Evolutionary conservation across 2,113 vertebrate species (phyloP).

Genomic region (Lathamus discolor): DNA sequence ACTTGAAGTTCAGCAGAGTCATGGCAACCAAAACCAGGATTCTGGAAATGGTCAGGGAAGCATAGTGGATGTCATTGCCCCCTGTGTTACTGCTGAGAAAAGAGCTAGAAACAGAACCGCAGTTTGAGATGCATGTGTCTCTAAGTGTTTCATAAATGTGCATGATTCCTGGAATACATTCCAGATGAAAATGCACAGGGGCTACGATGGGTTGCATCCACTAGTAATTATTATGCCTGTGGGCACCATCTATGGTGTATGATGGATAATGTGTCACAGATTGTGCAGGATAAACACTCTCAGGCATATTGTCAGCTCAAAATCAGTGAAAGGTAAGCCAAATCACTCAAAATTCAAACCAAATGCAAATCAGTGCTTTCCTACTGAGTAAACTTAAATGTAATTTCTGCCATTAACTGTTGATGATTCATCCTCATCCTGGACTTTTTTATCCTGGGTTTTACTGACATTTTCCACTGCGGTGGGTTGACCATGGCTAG

Average conservation of each 20-base stretch:
- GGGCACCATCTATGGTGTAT: neutral
- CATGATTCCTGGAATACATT: neutral
- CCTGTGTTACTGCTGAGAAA: neutral
- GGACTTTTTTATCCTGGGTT: neutral
- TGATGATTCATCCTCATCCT: conserved; percentile 12
- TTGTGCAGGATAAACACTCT: neutral
- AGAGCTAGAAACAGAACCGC: neutral
- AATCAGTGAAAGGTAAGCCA: neutral
- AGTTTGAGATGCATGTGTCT: neutral
- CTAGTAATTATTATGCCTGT: neutral
- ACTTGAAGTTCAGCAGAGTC: neutral
- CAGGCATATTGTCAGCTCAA: neutral
- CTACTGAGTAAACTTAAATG: neutral
- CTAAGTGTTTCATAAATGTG: neutral
- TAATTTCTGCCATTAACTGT: neutral
- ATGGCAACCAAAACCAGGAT: neutral
- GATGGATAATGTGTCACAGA: neutral
- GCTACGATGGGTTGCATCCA: neutral
- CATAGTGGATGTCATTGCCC: neutral
- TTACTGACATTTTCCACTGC: neutral
- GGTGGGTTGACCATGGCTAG: neutral
- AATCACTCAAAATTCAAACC: neutral
- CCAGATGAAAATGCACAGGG: neutral
- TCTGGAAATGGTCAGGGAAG: neutral
- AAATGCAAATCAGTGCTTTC: neutral